phyloP scores from a whole-genome alignment of 2,888 invertebrate species.

The Acanthosepion lycidas region DNA sequence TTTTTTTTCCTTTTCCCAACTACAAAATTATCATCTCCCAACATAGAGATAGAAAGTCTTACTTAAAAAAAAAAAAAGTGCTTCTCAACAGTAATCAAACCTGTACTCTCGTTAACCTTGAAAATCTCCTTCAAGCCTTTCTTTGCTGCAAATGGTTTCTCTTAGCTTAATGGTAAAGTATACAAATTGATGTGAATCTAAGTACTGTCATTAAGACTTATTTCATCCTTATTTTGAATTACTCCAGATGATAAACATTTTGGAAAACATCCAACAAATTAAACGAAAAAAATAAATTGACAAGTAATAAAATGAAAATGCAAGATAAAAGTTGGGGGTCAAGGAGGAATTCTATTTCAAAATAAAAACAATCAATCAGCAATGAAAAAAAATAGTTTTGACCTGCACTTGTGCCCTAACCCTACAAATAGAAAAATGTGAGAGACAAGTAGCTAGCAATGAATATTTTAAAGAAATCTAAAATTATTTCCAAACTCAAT shows the following conservation, averaged over 20 bases:
- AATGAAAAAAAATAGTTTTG: not conserved
- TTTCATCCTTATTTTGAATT: not conserved
- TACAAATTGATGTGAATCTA: not conserved
- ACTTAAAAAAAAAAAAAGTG: too few relatives aligned
- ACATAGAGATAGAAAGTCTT: too few relatives aligned
- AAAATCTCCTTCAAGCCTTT: too few relatives aligned
- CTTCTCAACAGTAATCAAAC: too few relatives aligned
- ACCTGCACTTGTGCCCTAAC: not conserved
- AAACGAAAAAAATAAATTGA: not conserved
- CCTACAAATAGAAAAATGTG: not conserved
- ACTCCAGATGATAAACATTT: not conserved
- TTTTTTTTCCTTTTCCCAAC: too few relatives aligned
- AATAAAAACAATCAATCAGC: not conserved
- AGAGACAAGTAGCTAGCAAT: not conserved
- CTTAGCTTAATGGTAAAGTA: not conserved
- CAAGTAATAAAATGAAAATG: too few relatives aligned
- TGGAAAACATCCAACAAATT: not conserved
- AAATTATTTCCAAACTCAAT: not conserved
- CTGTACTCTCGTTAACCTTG: too few relatives aligned
- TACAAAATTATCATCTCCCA: too few relatives aligned
- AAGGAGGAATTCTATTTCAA: not conserved
- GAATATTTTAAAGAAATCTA: constrained; percentile 33
- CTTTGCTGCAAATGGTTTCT: too few relatives aligned
- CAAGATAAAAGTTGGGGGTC: not conserved
- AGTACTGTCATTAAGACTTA: not conserved